phyloP scores from a whole-genome alignment of 2,113 vertebrate species.

The Ageneiosus marmoratus region DNA sequence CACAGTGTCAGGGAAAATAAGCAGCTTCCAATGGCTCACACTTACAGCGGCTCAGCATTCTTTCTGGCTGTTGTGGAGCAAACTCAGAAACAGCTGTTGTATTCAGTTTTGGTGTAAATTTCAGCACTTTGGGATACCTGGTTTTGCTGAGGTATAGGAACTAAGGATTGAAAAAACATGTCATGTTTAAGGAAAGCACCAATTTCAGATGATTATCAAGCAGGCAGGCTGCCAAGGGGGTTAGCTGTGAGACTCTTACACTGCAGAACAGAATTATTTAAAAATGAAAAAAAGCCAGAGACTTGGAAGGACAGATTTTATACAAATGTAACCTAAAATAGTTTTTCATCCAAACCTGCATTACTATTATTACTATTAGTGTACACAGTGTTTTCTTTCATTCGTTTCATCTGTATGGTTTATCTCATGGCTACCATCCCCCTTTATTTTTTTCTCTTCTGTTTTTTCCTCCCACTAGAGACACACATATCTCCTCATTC shows the following conservation, averaged over 20 bases:
- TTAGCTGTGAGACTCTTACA: neutral
- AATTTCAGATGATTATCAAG: neutral
- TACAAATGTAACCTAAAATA: neutral
- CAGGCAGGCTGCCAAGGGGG: neutral
- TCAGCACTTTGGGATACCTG: neutral
- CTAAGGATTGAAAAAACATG: neutral
- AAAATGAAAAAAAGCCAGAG: neutral
- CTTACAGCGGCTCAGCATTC: constrained; percentile 16
- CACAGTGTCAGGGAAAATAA: constrained; percentile 35
- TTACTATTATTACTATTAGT: neutral
- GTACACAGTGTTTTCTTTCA: neutral
- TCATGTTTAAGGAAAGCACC: neutral
- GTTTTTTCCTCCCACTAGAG: neutral
- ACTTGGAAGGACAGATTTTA: neutral
- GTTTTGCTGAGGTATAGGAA: neutral
- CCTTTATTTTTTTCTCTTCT: neutral
- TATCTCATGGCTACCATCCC: neutral
- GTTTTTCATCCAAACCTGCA: neutral
- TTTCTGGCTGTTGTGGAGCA: constrained; percentile 20
- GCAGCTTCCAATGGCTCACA: neutral
- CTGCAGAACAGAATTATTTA: neutral
- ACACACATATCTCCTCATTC: neutral
- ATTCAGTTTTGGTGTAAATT: neutral
- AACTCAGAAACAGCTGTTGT: neutral
- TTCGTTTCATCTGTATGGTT: neutral